Percentiles rank a stretch among this genome's conserved stretches.
These are phyloP conservation scores for Apodemia zela DNA, from an alignment of 2,888 invertebrate genomes.

Conservation along the genomic window DNA sequence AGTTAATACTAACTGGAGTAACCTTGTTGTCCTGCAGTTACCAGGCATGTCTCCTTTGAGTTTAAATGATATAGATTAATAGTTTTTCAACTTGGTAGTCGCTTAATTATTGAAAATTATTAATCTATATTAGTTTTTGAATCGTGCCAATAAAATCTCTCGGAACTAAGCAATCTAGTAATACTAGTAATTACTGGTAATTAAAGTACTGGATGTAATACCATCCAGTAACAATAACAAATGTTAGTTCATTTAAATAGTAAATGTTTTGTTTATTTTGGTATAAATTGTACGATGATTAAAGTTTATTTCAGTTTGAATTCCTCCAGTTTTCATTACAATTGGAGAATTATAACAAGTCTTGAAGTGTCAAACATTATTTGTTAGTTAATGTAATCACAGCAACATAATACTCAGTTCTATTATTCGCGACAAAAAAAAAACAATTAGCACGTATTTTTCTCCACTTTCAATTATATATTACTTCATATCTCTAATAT, in stretches of 20 bases:
- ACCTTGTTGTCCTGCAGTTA: background rate
- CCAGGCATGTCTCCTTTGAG: background rate
- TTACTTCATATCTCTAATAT: background rate
- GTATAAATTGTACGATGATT: background rate
- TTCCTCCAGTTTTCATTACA: background rate
- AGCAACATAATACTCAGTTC: background rate
- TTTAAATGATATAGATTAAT: background rate
- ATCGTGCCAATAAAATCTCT: too few relatives aligned
- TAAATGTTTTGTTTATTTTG: background rate
- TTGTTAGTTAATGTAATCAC: background rate
- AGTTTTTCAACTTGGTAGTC: too few relatives aligned
- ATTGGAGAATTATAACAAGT: background rate
- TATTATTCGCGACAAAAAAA: background rate
- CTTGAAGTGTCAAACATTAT: background rate
- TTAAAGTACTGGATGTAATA: too few relatives aligned
- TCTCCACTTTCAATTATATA: background rate
- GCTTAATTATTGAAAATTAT: too few relatives aligned
- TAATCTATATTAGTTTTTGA: too few relatives aligned
- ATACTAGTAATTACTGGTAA: too few relatives aligned
- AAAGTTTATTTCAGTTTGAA: background rate
- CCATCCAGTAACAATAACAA: too few relatives aligned
- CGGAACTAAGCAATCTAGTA: too few relatives aligned
- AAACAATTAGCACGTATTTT: background rate
- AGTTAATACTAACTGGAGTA: background rate
- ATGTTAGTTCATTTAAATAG: background rate